phyloP scores from a whole-genome alignment of 1,140 invertebrate genomes.

The Paralvinella palmiformis region DNA sequence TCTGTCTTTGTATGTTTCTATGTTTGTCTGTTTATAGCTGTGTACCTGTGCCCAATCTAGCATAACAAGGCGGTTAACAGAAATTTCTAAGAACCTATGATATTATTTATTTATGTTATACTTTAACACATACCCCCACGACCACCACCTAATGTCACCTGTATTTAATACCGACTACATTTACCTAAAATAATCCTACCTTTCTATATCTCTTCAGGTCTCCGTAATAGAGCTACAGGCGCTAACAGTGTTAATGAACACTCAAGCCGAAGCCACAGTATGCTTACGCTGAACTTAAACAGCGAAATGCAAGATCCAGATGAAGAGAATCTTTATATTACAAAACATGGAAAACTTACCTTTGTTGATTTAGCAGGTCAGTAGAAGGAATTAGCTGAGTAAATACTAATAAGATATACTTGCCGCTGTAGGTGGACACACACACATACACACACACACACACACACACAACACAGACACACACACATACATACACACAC shows the following conservation, averaged over 20 bases:
- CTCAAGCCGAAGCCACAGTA: conserved; percentile 49
- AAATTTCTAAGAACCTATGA: background rate
- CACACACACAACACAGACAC: no score
- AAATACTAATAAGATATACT: no score
- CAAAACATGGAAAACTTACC: conserved; percentile 48
- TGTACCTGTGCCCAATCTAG: no score
- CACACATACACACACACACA: no score
- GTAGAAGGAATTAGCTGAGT: background rate
- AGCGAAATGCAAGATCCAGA: conserved; percentile 55
- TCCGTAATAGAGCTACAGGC: conserved; percentile 42
- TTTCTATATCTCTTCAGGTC: no score
- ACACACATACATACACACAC: no score
- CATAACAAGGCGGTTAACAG: no score
- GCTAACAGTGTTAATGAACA: conserved; percentile 47
- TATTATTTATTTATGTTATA: background rate
- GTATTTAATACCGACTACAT: no score
- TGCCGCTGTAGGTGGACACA: no score
- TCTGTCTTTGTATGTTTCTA: no score
- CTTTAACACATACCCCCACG: background rate
- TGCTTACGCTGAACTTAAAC: conserved; percentile 47
- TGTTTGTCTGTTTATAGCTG: no score
- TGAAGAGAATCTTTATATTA: conserved; percentile 56
- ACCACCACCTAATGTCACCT: background rate
- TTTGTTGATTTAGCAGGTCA: conserved; percentile 51
- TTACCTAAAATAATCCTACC: no score